phyloP scores from a whole-genome alignment of 2,888 invertebrate species.

The Meteorus cinctellus region DNA sequence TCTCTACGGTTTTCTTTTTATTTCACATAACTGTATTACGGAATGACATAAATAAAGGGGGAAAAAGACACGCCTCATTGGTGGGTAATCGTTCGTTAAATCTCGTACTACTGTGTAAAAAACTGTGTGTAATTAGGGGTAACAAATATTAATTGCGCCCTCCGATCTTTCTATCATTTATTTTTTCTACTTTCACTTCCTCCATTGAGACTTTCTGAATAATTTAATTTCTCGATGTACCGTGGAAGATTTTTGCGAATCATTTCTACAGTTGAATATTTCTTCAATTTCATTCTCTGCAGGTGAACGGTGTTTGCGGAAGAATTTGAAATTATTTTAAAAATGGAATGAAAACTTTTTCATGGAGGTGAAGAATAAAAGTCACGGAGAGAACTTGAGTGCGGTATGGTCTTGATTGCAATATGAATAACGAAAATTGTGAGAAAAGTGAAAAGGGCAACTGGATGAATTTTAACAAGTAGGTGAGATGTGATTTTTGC shows the following conservation, averaged over 20 bases:
- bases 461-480: neutral
- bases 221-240: neutral
- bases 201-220: neutral
- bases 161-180: conserved; percentile 14
- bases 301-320: neutral
- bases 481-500: neutral
- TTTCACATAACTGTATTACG: conserved; percentile 12
- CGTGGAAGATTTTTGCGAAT: conserved; percentile 25
- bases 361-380: neutral
- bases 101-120: conserved; percentile 26
- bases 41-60: neutral
- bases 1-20: neutral
- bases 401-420: conserved; percentile 10
- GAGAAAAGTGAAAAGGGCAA: neutral
- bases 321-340: conserved; percentile 3
- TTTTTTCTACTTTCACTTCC: neutral
- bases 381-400: neutral
- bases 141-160: conserved; percentile 16
- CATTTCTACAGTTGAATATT: conserved; percentile 24
- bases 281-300: conserved; percentile 8
- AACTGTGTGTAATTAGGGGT: conserved; percentile 21
- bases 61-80: neutral
- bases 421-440: neutral
- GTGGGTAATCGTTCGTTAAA: conserved; percentile 20
- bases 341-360: conserved; percentile 19